These are phyloP conservation scores for Nothobranchius kuhntae DNA, from an alignment of 2,113 vertebrate genomes.

Conservation along the genomic window DNA sequence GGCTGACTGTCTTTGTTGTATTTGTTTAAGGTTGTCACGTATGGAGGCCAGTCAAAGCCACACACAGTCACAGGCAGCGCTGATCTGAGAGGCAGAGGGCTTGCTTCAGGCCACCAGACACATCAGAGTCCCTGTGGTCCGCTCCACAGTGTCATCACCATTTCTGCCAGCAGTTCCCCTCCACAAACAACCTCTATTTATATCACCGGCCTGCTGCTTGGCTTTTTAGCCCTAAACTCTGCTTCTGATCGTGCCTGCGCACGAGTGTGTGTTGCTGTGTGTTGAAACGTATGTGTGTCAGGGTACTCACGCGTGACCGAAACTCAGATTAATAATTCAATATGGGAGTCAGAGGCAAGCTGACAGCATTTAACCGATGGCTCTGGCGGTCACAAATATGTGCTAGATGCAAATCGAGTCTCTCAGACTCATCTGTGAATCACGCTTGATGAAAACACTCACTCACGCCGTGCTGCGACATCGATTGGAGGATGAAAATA, in stretches of 20 bases:
- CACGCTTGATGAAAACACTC: conserved; percentile 49
- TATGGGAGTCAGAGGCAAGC: conserved; percentile 59
- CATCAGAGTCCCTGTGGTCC: conserved; percentile 75
- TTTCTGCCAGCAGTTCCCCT: conserved; percentile 70
- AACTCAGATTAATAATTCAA: conserved; percentile 77
- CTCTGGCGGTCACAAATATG: conserved; percentile 54
- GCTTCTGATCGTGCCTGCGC: conserved; percentile 46
- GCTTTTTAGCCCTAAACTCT: conserved; percentile 84
- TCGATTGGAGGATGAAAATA: conserved; percentile 60
- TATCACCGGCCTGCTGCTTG: conserved; percentile 82
- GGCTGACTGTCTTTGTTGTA: conserved; percentile 39
- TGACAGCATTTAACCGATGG: conserved; percentile 62
- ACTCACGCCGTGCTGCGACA: conserved; percentile 41
- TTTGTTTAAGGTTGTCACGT: conserved; percentile 66
- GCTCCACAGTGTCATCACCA: conserved; percentile 73
- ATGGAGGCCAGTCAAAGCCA: conserved; percentile 59
- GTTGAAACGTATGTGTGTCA: conserved; percentile 62
- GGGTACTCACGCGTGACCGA: conserved; percentile 70
- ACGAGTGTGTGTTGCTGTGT: conserved; percentile 40
- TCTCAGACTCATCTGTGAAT: conserved; percentile 49
- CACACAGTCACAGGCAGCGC: conserved; percentile 41
- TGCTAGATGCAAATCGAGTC: conserved; percentile 28
- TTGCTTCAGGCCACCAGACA: conserved; percentile 63
- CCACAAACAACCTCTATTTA: conserved; percentile 82
- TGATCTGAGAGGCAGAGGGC: conserved; percentile 63